phyloP scores from a whole-genome alignment of 2,888 invertebrate species.

The Ptychoptera albimana region DNA sequence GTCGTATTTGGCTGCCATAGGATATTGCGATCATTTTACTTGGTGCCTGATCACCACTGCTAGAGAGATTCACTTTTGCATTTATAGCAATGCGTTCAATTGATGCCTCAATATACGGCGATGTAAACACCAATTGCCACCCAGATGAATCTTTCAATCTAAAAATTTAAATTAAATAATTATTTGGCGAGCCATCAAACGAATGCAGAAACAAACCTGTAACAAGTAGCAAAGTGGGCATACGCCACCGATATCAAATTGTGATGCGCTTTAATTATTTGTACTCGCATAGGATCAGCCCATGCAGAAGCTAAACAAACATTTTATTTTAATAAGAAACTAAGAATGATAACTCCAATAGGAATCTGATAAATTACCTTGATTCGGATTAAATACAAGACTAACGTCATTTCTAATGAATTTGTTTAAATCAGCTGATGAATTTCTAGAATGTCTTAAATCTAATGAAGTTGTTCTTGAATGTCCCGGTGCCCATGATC shows the following conservation, averaged over 20 bases:
- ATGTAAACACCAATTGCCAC: conserved; percentile 91
- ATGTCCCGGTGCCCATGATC: conserved; percentile 37
- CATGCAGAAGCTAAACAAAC: conserved; percentile 30
- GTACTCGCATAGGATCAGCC: conserved; percentile 75
- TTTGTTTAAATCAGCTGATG: conserved; percentile 59
- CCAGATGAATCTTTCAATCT: conserved; percentile 90
- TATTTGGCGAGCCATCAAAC: conserved; percentile 8
- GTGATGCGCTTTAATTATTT: conserved; percentile 91
- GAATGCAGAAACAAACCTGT: conserved; percentile 22
- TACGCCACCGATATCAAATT: conserved; percentile 97
- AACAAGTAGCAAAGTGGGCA: conserved; percentile 89
- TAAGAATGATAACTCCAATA: background rate
- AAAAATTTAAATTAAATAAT: background rate
- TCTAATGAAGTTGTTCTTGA: conserved; percentile 75
- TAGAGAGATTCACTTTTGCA: conserved; percentile 37
- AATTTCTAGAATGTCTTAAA: conserved; percentile 52
- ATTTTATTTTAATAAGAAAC: background rate
- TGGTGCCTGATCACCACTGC: conserved; percentile 35
- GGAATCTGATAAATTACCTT: conserved; percentile 20
- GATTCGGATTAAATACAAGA: conserved; percentile 44
- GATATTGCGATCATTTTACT: conserved; percentile 74
- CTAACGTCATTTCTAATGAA: conserved; percentile 53
- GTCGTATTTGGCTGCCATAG: conserved; percentile 54
- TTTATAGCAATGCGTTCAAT: conserved; percentile 90
- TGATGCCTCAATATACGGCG: conserved; percentile 74